phyloP scores from a whole-genome alignment of 2,113 vertebrate species.

The Hiodon tergisus region DNA sequence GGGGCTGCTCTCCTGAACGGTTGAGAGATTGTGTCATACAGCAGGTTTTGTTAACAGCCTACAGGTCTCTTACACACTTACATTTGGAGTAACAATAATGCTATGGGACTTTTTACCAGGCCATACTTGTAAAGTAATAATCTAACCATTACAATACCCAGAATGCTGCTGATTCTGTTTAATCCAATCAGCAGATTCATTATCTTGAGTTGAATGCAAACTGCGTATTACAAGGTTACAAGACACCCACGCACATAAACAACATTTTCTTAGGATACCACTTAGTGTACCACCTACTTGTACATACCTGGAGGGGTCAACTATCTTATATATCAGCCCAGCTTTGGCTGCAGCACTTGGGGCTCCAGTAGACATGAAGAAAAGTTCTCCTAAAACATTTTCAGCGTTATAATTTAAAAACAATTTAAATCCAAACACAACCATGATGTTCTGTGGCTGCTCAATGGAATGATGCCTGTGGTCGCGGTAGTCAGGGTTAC shows the following conservation, averaged over 20 bases:
- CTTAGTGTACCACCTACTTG: background rate
- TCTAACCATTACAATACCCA: too few relatives aligned
- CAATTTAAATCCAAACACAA: background rate
- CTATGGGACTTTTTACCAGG: background rate
- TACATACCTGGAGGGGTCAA: constrained; percentile 69
- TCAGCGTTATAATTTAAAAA: background rate
- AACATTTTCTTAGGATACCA: background rate
- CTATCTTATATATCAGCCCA: constrained; percentile 67
- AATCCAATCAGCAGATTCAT: too few relatives aligned
- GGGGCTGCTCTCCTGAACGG: constrained; percentile 62
- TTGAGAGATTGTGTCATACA: background rate
- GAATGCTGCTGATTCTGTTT: too few relatives aligned
- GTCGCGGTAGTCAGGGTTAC: constrained; percentile 46
- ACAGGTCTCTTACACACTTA: background rate
- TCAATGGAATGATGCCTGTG: background rate
- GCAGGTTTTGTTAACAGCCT: background rate
- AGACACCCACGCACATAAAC: background rate
- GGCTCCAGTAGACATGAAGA: constrained; percentile 64
- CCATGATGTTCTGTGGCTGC: background rate
- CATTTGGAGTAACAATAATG: background rate
- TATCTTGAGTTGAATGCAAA: too few relatives aligned
- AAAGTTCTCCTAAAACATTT: constrained; percentile 61
- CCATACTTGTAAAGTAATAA: too few relatives aligned
- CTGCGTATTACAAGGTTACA: background rate
- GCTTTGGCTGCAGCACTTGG: constrained; percentile 59